Evolutionary conservation across 1,140 invertebrate genomes (phyloP), one percentile per base, ranked within the genome.

Genomic region (Drosophila oshimai): DNA sequence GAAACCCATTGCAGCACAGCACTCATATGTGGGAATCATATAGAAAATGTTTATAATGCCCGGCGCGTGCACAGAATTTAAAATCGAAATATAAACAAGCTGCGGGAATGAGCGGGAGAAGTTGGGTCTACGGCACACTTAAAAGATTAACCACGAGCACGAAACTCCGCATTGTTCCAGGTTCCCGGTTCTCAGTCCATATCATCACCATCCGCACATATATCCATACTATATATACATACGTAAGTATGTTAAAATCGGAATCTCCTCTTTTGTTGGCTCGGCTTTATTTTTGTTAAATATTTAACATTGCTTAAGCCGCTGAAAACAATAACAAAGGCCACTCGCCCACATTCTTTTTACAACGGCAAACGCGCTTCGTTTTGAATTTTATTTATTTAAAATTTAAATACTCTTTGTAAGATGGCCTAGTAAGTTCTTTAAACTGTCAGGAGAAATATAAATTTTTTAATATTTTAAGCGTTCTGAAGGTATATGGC

Each of bases 221-320:
- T 2, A 41, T 28, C 45, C 31, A 20, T 29, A 37, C n/a, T 20
- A 45, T 45, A n/a, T 28, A 49, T 55, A 57, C 74, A n/a, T n/a
- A n/a, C n/a, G n/a, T n/a, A n/a, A n/a, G n/a, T n/a, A n/a, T n/a
- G 54, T 50, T 57, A 33, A 74, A 71, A 67, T 61, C 54, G 62
- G 61, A 76, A 58, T 74, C 53, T 51, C 50, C 55, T 68, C 57
- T 67, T 53, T 70, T 74, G 55, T 71, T 86, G 53, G 54, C 57
- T 67, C 34, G 55, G 68, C 39, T 83, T 83, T 74, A 74, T 77
- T 74, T 75, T 74, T 69, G 51, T 79, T 86, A 86, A 86, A 86
- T 71, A 73, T 80, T 79, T 76, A 80, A 80, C 68, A 75, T 76
- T 86, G 75, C 72, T 86, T 76, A 86, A 86, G 80, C 75, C 74